These are phyloP conservation scores for Calidris pugnax DNA, from an alignment of 2,113 vertebrate genomes.

Conservation along the genomic window DNA sequence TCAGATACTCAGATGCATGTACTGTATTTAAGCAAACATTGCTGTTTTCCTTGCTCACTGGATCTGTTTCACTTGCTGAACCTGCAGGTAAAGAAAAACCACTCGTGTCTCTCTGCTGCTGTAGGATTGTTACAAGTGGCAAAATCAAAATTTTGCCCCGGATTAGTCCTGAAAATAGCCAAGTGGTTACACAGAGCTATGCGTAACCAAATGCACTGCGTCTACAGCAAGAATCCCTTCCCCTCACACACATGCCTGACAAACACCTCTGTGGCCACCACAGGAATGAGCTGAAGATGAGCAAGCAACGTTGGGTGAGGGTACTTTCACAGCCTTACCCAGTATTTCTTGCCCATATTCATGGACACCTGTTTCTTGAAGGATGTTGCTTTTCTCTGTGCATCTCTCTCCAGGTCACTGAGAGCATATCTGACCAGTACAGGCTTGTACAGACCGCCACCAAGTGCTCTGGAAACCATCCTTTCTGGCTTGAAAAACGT, in stretches of 20 bases:
- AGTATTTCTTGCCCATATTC: not conserved
- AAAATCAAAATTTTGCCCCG: not conserved
- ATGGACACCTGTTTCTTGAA: not conserved
- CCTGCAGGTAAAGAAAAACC: not conserved
- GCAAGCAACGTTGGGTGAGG: not conserved
- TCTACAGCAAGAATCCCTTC: not conserved
- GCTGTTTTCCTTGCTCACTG: not conserved
- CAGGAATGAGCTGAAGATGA: not conserved
- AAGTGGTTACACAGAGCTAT: not conserved
- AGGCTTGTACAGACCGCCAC: not conserved
- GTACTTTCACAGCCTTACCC: not conserved
- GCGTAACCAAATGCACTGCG: not conserved
- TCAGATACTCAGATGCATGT: not conserved
- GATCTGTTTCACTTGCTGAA: not conserved
- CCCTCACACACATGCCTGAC: fast-evolving
- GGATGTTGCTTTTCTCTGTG: not conserved
- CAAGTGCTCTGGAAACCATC: not conserved
- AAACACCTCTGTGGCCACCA: not conserved
- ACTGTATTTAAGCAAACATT: not conserved
- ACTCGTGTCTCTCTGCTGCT: not conserved
- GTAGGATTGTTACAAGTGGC: not conserved
- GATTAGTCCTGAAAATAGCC: not conserved
- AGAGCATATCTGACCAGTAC: not conserved
- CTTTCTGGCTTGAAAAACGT: not conserved
- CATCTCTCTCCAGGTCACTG: not conserved